Base-by-base conservation (phyloP, 2,797 vertebrate genomes). In the Anguilla pacifica region DNA sequence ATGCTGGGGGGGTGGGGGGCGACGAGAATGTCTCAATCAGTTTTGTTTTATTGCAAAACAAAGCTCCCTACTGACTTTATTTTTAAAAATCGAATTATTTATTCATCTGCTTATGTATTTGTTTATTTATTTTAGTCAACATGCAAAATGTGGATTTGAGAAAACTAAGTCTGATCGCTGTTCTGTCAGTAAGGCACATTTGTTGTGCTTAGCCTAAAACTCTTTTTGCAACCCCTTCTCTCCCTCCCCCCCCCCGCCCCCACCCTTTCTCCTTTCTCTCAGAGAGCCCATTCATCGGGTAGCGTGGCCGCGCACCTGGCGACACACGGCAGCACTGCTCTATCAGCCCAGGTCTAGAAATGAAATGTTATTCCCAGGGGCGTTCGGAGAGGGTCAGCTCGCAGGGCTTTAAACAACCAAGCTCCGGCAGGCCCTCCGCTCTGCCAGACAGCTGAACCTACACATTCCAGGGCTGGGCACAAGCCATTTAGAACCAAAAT, bases 271-370 rank as follows among this genome's bases (percentile, higher is more conserved):
- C 10, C 39, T 3, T 5, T 25, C 22, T 1, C 46, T 25, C 7
- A n/a, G 92, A 94, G 93, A 93, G 92, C 92, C 93, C 92, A 94
- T 95, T 95, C 93, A 96, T 95, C 92, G 90, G 79, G 79, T 89
- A 70, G 83, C 90, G 92, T 92, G 92, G 93, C 91, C 92, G 93
- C 91, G 93, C 95, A 95, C 95, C 95, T 95, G 94, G 94, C 93
- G 92, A 94, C 92, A 94, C 92, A 87, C 35, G 35, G 89, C 86
- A 86, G 92, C 89, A 93, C 91, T 92, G 91, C 46, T 55, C 3
- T 49, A 39, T 57, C 57, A 25, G 84, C 84, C 43, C 9, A 3
- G 74, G 28, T n/a, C 74, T 22, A 43, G 35, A 88, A 64, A 35
- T n/a, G 17, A 35, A 35, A 35, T 1, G 35, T 35, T 43, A 86